Evolutionary conservation across 64 coral and sea anemone species (phyloP).

Genomic region (Orbicella faveolata): DNA sequence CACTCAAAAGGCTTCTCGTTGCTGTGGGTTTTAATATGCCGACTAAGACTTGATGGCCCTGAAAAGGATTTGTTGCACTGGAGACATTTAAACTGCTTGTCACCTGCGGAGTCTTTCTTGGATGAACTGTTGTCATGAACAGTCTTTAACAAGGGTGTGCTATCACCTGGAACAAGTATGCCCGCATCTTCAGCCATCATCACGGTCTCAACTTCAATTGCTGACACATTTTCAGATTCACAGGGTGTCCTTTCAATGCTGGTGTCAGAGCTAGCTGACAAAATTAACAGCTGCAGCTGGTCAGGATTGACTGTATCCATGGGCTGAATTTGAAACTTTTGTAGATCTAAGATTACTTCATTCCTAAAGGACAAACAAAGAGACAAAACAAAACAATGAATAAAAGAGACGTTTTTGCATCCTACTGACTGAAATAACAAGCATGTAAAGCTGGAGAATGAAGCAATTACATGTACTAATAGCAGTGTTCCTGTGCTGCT

Average conservation of each 20-base stretch:
- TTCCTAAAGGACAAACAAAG: neutral
- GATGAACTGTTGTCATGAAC: neutral
- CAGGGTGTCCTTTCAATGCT: neutral
- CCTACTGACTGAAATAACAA: no score
- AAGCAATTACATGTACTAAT: neutral
- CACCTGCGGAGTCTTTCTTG: neutral
- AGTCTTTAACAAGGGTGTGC: neutral
- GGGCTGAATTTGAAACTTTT: conserved; percentile 33
- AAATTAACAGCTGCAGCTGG: conserved; percentile 21
- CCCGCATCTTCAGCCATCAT: neutral
- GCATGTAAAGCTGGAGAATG: no score
- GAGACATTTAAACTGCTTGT: conserved; percentile 22
- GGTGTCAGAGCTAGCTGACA: neutral
- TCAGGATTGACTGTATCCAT: conserved; percentile 21
- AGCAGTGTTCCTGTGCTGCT: neutral
- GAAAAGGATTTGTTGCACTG: conserved; percentile 31
- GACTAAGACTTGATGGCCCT: neutral
- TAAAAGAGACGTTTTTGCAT: no score
- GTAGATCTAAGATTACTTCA: conserved; percentile 27
- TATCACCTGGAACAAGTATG: neutral
- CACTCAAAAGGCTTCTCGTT: conserved; percentile 23
- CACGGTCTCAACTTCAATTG: neutral
- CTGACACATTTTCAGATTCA: neutral
- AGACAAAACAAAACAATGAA: neutral
- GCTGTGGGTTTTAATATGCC: conserved; percentile 41